phyloP scores from a whole-genome alignment of 2,888 invertebrate genomes.

The Mimumesa dahlbomi region DNA sequence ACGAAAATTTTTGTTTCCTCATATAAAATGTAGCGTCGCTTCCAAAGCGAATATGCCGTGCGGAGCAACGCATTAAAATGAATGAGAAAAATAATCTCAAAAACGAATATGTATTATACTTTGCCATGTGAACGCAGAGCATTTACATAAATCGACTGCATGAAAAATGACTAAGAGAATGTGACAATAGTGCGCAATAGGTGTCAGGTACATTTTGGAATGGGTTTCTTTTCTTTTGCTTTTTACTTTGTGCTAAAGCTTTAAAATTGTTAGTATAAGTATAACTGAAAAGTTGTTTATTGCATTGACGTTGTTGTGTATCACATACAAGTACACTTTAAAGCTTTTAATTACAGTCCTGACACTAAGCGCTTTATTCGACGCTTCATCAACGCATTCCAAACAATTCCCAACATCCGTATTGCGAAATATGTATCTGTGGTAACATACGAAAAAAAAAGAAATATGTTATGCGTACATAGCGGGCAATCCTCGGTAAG shows the following conservation, averaged over 20 bases:
- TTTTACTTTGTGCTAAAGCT: conserved; percentile 51
- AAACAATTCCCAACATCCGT: conserved; percentile 58
- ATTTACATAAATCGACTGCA: conserved; percentile 10
- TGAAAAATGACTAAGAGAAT: conserved; percentile 49
- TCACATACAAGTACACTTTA: conserved; percentile 63
- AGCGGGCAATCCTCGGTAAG: conserved; percentile 46
- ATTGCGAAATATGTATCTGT: conserved; percentile 64
- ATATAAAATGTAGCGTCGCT: conserved; percentile 32
- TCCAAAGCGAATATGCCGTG: conserved; percentile 20
- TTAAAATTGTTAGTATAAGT: conserved; percentile 46
- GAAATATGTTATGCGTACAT: conserved; percentile 49
- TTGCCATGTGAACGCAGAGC: background rate
- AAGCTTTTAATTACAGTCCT: conserved; percentile 60
- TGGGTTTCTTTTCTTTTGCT: conserved; percentile 26
- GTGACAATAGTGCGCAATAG: conserved; percentile 46
- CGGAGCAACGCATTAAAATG: conserved; percentile 25
- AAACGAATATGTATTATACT: background rate
- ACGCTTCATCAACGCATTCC: conserved; percentile 47
- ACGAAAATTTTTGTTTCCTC: conserved; percentile 10
- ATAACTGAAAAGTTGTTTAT: conserved; percentile 54
- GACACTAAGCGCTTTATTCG: conserved; percentile 51
- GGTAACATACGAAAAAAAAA: conserved; percentile 59
- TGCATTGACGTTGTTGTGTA: conserved; percentile 47
- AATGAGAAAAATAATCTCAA: conserved; percentile 4
- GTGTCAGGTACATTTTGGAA: conserved; percentile 64